Evolutionary conservation across 2,113 vertebrate genomes (phyloP).

Genomic region (Epinephelus lanceolatus): DNA sequence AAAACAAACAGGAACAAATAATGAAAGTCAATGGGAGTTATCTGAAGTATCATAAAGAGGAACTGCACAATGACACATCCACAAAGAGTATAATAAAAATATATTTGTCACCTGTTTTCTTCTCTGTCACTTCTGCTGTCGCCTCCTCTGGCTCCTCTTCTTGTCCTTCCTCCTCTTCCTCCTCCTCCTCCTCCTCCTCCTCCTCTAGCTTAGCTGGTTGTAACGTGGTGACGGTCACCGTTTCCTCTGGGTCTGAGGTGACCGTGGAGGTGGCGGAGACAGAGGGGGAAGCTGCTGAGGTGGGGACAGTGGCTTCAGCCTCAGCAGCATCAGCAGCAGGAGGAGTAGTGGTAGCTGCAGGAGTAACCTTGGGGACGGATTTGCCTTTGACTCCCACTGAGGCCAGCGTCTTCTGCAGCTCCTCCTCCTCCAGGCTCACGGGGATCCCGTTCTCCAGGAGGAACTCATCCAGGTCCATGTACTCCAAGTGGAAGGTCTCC

Average conservation of each 20-base stretch:
- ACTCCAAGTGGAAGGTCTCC: conserved; percentile 97
- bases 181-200: conserved; percentile 47
- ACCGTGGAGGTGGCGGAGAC: conserved; percentile 13
- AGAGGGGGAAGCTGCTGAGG: conserved; percentile 19
- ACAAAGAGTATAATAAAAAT: neutral
- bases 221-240: conserved; percentile 63
- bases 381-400: conserved; percentile 69
- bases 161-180: conserved; percentile 25
- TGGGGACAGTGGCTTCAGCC: neutral
- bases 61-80: neutral
- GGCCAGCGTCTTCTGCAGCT: conserved; percentile 82
- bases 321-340: neutral
- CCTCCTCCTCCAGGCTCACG: conserved; percentile 87
- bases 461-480: conserved; percentile 99
- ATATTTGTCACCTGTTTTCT: conserved; percentile 65
- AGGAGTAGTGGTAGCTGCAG: neutral
- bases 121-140: conserved; percentile 39
- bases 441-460: conserved; percentile 97
- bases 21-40: neutral
- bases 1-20: neutral
- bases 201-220: conserved; percentile 67
- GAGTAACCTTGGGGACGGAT: conserved; percentile 50
- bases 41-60: neutral
- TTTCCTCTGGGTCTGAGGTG: conserved; percentile 64
- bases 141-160: conserved; percentile 56